Evolutionary conservation across 2,113 vertebrate species (phyloP).

Genomic region (Melanerpes aurifrons): DNA sequence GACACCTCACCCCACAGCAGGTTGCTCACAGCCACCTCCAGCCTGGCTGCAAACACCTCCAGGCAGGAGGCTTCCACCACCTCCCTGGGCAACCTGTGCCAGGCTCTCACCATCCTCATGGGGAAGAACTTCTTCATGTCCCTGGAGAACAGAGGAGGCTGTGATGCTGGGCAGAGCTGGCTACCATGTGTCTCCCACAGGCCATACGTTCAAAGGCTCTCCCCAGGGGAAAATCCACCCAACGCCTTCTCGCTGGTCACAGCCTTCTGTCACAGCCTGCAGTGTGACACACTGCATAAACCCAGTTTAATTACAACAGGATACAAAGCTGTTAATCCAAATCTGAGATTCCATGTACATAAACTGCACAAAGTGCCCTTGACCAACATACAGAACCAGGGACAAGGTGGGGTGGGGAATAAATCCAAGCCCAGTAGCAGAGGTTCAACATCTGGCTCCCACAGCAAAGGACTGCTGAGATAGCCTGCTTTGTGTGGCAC

Average conservation of each 20-base stretch:
- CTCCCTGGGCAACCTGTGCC: no score
- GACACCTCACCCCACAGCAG: no score
- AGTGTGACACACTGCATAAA: background rate
- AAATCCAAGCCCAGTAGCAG: background rate
- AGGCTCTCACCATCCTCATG: no score
- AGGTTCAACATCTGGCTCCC: background rate
- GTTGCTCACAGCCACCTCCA: no score
- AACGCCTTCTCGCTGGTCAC: background rate
- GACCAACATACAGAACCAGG: background rate
- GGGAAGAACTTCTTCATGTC: background rate
- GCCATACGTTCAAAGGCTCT: background rate
- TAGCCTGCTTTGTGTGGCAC: background rate
- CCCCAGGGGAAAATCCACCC: background rate
- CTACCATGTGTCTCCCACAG: background rate
- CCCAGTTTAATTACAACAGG: background rate
- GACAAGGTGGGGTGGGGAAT: background rate
- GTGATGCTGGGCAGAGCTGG: background rate
- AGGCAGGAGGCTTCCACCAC: no score
- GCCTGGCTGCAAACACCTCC: no score
- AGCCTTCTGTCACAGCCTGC: conserved; percentile 1
- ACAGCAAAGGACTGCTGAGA: background rate
- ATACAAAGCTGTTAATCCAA: background rate
- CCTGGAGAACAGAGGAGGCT: background rate
- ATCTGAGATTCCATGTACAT: background rate
- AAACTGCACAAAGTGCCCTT: background rate